Evolutionary conservation across 2,888 invertebrate genomes (phyloP).

Genomic region (Cecidostiba fungosa): DNA sequence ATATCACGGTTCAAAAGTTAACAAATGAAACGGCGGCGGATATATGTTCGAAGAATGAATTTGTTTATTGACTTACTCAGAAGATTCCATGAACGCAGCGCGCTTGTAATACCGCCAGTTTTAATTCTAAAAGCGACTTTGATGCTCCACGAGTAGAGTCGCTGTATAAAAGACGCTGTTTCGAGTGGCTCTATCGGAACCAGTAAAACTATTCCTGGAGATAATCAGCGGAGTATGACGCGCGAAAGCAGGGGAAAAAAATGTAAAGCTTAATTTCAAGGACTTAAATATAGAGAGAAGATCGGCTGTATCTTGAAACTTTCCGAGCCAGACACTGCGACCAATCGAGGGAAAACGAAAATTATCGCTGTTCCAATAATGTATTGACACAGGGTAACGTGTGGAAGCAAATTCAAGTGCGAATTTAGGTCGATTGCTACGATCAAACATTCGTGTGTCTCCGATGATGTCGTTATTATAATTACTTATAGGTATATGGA

Average conservation of each 20-base stretch:
- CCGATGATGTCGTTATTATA: background rate
- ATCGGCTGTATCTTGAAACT: background rate
- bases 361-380: background rate
- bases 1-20: background rate
- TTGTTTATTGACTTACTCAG: background rate
- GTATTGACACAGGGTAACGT: background rate
- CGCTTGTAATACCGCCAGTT: background rate
- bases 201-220: constrained; percentile 10
- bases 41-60: background rate
- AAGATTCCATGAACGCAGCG: background rate
- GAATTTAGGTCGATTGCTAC: background rate
- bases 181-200: background rate
- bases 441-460: background rate
- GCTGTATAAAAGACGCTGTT: background rate
- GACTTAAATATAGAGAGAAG: background rate
- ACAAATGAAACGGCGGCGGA: background rate
- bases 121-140: background rate
- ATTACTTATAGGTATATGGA: background rate
- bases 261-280: background rate
- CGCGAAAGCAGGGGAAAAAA: background rate
- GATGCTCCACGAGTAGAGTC: background rate
- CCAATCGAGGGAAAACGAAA: background rate
- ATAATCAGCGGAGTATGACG: constrained; percentile 16
- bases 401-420: background rate
- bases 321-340: background rate